These are phyloP conservation scores for Prionailurus viverrinus DNA, from an alignment of 2,113 vertebrate genomes.

Conservation along the genomic window DNA sequence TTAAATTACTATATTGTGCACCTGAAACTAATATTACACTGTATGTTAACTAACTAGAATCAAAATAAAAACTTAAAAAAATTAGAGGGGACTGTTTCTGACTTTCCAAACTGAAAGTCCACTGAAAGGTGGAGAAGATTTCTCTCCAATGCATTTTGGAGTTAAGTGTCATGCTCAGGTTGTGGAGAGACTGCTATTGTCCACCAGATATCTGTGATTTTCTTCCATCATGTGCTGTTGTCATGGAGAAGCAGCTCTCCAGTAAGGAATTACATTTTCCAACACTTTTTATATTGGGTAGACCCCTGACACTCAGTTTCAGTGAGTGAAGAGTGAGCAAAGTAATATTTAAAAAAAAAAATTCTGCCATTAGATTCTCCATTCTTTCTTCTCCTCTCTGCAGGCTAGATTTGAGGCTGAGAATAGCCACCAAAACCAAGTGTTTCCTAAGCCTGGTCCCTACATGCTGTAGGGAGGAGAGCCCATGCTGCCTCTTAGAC, in stretches of 20 bases:
- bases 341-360: too few relatives aligned
- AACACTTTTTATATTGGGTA: background rate
- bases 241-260: background rate
- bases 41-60: background rate
- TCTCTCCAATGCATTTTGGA: background rate
- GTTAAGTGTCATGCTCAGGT: accelerated
- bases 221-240: background rate
- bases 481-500: background rate
- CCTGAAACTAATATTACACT: background rate
- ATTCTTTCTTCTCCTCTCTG: background rate
- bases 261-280: background rate
- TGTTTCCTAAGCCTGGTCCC: background rate
- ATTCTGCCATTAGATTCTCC: background rate
- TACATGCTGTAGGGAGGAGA: background rate
- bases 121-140: background rate
- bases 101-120: background rate
- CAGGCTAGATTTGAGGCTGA: background rate
- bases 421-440: background rate
- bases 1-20: background rate
- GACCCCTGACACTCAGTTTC: background rate
- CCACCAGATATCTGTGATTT: background rate
- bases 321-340: background rate
- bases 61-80: background rate
- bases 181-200: background rate
- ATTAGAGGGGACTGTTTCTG: background rate